A percentile compares a stretch with the other conserved stretches of the same genome.
These are phyloP conservation scores for Oenanthe oenanthe DNA, from an alignment of 2,113 vertebrate species.

Conservation along the genomic window DNA sequence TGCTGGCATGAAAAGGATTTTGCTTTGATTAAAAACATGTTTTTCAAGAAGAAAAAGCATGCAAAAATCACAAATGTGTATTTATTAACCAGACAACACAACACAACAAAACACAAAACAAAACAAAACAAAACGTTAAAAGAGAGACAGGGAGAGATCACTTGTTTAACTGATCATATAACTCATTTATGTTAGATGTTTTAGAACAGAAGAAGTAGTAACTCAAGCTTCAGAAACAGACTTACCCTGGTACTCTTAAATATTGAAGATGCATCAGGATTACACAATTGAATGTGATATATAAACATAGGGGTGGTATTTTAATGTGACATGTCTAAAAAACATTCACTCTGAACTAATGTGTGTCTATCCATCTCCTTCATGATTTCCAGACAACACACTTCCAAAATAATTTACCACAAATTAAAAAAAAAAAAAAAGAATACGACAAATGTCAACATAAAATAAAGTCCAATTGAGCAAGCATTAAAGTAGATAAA, in stretches of 20 bases:
- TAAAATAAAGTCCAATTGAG: neutral
- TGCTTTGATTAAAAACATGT: neutral
- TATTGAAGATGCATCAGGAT: fast-evolving
- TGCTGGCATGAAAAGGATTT: neutral
- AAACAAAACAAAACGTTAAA: neutral
- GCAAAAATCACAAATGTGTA: neutral
- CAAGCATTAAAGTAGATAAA: neutral
- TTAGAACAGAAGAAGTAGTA: neutral
- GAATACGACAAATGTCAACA: neutral
- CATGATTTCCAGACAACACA: neutral
- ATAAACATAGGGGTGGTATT: neutral
- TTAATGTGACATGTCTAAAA: neutral
- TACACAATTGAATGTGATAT: neutral
- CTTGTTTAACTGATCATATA: neutral
- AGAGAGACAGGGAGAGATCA: neutral
- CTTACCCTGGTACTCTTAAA: neutral
- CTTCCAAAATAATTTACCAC: neutral
- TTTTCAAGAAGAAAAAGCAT: neutral
- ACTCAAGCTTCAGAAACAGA: neutral
- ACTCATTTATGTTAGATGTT: neutral
- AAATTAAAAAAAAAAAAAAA: neutral
- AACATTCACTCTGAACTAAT: neutral
- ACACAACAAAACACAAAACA: neutral
- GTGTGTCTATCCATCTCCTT: neutral
- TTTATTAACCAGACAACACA: neutral